These are phyloP conservation scores for Sinocyclocheilus grahami DNA, from an alignment of 2,113 vertebrate genomes.

Conservation along the genomic window DNA sequence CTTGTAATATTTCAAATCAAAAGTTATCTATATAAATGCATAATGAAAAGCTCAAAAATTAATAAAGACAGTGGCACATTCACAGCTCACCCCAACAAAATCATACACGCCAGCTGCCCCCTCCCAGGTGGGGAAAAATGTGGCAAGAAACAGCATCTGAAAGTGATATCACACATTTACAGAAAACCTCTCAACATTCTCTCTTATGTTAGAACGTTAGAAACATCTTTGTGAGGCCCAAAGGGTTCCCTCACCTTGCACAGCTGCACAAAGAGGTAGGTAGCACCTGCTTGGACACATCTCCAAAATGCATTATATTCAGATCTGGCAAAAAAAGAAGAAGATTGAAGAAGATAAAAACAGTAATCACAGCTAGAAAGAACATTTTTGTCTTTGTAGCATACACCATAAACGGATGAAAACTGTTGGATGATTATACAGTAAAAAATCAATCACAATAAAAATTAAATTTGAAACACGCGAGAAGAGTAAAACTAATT, in stretches of 20 bases:
- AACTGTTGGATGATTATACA: neutral
- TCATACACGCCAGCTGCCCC: constrained; percentile 86
- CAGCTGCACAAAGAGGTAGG: constrained; percentile 90
- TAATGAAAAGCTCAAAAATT: neutral
- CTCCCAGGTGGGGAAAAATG: constrained; percentile 94
- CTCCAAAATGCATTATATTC: constrained; percentile 95
- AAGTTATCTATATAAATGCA: neutral
- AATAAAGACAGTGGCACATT: neutral
- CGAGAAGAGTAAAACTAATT: too few relatives aligned
- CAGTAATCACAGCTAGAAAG: neutral
- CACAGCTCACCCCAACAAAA: constrained; percentile 84
- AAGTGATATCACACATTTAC: constrained; percentile 41
- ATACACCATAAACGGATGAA: neutral
- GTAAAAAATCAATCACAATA: too few relatives aligned
- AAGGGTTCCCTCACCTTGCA: constrained; percentile 80
- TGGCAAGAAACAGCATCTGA: constrained; percentile 92
- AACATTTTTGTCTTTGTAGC: too few relatives aligned
- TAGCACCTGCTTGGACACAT: constrained; percentile 91
- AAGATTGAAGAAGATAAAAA: neutral
- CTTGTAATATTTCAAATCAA: neutral
- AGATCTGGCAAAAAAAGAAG: constrained; percentile 71
- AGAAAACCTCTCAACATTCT: neutral
- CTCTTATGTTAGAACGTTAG: neutral
- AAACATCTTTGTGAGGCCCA: neutral
- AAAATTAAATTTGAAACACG: too few relatives aligned